phyloP scores from a whole-genome alignment of 1,140 invertebrate species.

The Ectropis grisescens region DNA sequence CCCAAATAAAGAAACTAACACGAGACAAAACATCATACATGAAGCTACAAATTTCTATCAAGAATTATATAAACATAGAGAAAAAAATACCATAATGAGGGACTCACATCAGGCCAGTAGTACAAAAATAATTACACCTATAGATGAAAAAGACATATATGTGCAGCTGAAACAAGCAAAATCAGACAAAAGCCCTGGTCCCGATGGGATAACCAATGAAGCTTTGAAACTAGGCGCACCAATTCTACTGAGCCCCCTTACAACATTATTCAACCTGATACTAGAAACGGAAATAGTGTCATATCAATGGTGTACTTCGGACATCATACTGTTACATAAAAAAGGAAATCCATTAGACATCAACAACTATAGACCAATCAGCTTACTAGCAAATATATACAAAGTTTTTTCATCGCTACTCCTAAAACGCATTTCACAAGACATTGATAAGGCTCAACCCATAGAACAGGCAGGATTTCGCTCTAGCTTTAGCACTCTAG shows the following conservation, averaged over 20 bases:
- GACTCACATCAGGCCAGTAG: background rate
- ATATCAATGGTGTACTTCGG: background rate
- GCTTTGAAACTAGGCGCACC: background rate
- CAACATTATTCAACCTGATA: background rate
- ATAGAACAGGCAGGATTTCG: conserved; percentile 7
- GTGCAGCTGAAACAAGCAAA: background rate
- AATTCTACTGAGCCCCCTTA: background rate
- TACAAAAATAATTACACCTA: background rate
- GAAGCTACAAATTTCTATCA: background rate
- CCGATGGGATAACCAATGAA: background rate
- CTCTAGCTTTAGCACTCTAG: conserved; percentile 4
- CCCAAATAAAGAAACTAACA: background rate
- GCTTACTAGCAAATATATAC: background rate
- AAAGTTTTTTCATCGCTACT: background rate
- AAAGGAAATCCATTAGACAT: background rate
- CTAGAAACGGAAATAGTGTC: background rate
- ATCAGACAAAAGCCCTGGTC: background rate
- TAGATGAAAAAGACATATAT: background rate
- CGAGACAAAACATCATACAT: background rate
- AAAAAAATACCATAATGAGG: background rate
- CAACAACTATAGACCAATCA: background rate
- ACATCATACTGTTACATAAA: background rate
- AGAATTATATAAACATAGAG: background rate
- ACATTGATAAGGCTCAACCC: conserved; percentile 4
- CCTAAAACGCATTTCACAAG: background rate